Percentiles rank a stretch among this genome's conserved stretches.
phyloP scores from a whole-genome alignment of 2,888 invertebrate species.

The Lysandra coridon region DNA sequence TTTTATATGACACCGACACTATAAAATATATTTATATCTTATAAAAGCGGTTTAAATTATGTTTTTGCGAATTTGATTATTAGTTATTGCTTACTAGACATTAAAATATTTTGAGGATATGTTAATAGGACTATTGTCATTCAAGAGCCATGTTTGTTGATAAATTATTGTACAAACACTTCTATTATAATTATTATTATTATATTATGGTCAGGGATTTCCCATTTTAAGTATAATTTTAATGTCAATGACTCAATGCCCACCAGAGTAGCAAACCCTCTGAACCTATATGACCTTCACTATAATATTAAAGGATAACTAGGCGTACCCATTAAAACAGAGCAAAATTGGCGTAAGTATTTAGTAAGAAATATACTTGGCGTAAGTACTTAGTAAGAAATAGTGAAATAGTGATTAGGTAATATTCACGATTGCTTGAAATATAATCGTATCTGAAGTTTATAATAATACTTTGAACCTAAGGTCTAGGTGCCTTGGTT shows the following conservation, averaged over 20 bases:
- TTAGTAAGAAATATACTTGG: neutral
- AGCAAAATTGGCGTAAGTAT: neutral
- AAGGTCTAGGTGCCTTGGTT: neutral
- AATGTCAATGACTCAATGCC: neutral
- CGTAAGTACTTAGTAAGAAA: neutral
- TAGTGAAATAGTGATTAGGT: too few relatives aligned
- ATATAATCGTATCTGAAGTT: neutral
- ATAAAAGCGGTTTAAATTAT: conserved; percentile 1
- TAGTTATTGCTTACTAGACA: neutral
- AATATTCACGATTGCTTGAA: neutral
- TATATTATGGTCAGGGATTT: neutral
- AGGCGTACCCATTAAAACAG: too few relatives aligned
- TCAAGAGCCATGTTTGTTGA: neutral
- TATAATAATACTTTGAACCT: neutral
- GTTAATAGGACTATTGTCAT: neutral
- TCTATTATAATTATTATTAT: neutral
- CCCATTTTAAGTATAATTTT: neutral
- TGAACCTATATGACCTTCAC: neutral
- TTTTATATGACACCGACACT: neutral
- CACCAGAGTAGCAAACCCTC: neutral
- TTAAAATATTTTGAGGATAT: conserved; percentile 5
- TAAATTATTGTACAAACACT: neutral
- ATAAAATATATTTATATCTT: conserved; percentile 3
- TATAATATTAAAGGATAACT: neutral
- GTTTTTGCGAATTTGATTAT: neutral